A percentile compares a stretch with the other conserved stretches of the same genome.
These are phyloP conservation scores for Aphodius sticticus DNA, from an alignment of 2,888 invertebrate species.

Conservation along the genomic window DNA sequence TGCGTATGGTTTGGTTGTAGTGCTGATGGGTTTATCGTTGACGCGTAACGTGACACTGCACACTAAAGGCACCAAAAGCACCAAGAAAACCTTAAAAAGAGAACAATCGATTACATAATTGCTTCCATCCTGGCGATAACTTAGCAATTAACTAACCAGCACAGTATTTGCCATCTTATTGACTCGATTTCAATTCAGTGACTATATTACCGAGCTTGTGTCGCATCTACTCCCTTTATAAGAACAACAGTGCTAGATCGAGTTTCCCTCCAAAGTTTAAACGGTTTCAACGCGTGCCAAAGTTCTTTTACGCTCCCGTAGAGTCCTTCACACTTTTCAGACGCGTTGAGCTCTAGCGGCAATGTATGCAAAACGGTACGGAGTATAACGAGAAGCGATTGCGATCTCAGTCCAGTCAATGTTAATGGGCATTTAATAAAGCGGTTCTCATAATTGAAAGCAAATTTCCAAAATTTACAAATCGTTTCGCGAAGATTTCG, in stretches of 20 bases:
- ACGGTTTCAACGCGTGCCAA: background rate
- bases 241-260: background rate
- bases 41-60: constrained; percentile 16
- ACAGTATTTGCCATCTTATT: background rate
- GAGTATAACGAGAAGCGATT: background rate
- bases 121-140: background rate
- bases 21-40: constrained; percentile 7
- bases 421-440: background rate
- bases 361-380: background rate
- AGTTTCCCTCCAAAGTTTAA: background rate
- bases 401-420: background rate
- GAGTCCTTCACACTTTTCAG: constrained; percentile 27
- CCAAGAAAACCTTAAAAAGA: background rate
- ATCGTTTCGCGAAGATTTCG: too few species aligned
- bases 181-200: background rate
- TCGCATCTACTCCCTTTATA: background rate
- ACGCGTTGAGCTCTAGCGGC: background rate
- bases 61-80: constrained; percentile 7
- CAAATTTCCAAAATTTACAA: background rate
- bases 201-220: background rate
- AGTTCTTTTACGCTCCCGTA: constrained; percentile 29
- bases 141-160: background rate
- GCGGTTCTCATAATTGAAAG: background rate
- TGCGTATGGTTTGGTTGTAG: constrained; percentile 46
- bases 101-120: background rate